phyloP scores from a whole-genome alignment of 2,888 invertebrate genomes.

The Pimpla rufipes region DNA sequence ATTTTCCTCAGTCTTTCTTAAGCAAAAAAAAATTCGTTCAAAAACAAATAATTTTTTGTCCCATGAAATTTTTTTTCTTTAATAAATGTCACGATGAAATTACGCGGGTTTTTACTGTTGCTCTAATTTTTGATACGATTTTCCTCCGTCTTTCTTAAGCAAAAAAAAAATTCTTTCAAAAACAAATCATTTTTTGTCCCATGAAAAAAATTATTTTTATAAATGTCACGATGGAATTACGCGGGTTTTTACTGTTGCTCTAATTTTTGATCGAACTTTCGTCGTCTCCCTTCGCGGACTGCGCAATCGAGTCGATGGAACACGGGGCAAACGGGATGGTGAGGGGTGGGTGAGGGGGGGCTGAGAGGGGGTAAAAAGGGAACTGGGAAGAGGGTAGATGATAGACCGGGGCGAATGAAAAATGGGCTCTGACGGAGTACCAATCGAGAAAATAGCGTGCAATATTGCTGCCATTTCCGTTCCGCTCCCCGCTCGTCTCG shows the following conservation, averaged over 20 bases:
- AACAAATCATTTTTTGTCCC: too few relatives aligned
- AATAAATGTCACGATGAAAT: background rate
- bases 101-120: background rate
- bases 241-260: background rate
- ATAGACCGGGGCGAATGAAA: conserved; percentile 19
- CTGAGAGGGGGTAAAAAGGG: background rate
- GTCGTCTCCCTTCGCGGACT: background rate
- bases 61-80: background rate
- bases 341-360: too few relatives aligned
- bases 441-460: conserved; percentile 49
- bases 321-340: background rate
- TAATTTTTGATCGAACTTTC: background rate
- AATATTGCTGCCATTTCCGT: conserved; percentile 67
- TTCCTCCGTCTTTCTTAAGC: background rate
- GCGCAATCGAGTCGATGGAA: background rate
- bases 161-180: too few relatives aligned
- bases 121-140: background rate
- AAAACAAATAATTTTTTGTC: too few relatives aligned
- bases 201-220: background rate
- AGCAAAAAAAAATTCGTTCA: too few relatives aligned
- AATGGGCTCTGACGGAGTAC: conserved; percentile 19
- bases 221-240: background rate
- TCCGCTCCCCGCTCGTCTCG: background rate
- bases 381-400: conserved; percentile 3
- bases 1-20: too few relatives aligned